phyloP scores from a whole-genome alignment of 2,888 invertebrate genomes.

The Acheta domesticus region DNA sequence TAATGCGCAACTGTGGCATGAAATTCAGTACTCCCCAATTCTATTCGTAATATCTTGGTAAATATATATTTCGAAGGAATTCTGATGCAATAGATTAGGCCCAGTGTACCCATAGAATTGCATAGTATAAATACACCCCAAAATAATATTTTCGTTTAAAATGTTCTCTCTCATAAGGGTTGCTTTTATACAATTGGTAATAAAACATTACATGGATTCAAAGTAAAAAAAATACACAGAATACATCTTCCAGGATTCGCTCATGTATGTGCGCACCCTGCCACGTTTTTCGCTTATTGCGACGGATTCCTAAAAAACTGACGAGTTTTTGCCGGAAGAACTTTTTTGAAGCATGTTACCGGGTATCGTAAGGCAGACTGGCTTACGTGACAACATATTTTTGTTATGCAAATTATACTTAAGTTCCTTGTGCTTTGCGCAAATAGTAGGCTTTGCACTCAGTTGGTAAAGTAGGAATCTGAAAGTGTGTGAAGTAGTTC shows the following conservation, averaged over 20 bases:
- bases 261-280: neutral
- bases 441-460: too few species aligned
- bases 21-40: conserved; percentile 3
- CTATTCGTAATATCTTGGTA: conserved; percentile 18
- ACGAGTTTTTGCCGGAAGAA: too few species aligned
- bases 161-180: neutral
- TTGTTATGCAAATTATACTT: too few species aligned
- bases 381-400: too few species aligned
- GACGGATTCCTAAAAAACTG: too few species aligned
- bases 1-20: conserved; percentile 18
- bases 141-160: conserved; percentile 3
- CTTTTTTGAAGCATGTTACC: too few species aligned
- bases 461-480: too few species aligned
- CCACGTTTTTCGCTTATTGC: too few species aligned
- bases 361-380: too few species aligned
- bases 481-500: too few species aligned
- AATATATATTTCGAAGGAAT: conserved; percentile 10
- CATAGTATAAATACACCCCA: neutral
- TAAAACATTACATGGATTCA: conserved; percentile 1
- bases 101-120: neutral
- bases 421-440: too few species aligned
- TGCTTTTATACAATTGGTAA: conserved; percentile 1
- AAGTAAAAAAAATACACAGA: neutral
- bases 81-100: conserved; percentile 18
- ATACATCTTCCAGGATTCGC: neutral